Base-by-base conservation (phyloP, 37 sponge, comb jelly and placozoan genomes). In the Ephydatia muelleri region DNA sequence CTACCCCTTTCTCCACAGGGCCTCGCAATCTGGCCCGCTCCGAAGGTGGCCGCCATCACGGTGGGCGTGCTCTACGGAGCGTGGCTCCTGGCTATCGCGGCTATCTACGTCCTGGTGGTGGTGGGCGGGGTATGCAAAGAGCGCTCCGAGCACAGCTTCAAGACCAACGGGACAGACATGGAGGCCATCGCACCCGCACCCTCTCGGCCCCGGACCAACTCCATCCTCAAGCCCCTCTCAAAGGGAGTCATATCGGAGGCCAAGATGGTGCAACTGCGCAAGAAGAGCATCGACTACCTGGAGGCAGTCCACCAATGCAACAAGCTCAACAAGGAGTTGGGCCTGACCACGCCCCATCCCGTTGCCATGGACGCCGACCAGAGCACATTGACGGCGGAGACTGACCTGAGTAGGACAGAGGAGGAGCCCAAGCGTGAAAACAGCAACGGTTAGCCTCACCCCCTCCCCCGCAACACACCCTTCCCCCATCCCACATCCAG, bases 261-360 rank as follows among this genome's bases (percentile, higher is more conserved):
- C 22, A 90, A 85, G 35, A 83, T 90, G 84, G 48, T 90, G 0
- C 36, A 75, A 14, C 57, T 90, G 19, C 72, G 90, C 75, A 85
- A 84, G 81, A 90, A 80, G 37, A 84, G 85, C 57, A 65, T 85
- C 65, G 90, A 90, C 47, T 70, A 78, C 33, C 31, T 75, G 0
- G 83, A 77, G 36, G 48, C 85, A 21, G n/a, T 29, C 29, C 77
- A n/a, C 43, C 78, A 77, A 6, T 29, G 77, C 34, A 34, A n/a
- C 2, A 78, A 70, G 26, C 85, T 85, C 26, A 48, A 85, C 33
- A 16, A 14, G 3, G 85, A 85, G 70, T 34, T 85, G 5, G 71
- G 78, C 38, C 73, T 82, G 49, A 47, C 68, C n/a, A 3, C 30
- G 28, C 26, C 72, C 70, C 2, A 0, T 29, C 72, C 47, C 31